Evolutionary conservation across 2,888 invertebrate genomes (phyloP).

Genomic region (Cantharis rufa): DNA sequence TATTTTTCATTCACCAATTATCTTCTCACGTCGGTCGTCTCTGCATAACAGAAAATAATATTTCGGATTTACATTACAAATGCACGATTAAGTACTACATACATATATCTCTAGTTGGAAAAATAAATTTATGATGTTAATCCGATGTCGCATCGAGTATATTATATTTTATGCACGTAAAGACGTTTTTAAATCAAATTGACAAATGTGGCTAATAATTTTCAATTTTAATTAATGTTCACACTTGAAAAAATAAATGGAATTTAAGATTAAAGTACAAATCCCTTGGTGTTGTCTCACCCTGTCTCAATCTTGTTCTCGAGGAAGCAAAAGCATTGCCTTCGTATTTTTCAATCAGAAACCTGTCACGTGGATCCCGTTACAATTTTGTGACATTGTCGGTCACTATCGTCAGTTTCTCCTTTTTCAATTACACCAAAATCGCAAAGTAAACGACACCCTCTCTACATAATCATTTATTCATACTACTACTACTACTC

Average conservation of each 20-base stretch:
- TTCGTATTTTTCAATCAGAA: constrained; percentile 68
- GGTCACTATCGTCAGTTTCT: constrained; percentile 36
- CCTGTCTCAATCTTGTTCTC: constrained; percentile 31
- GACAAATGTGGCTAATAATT: background rate
- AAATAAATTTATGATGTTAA: background rate
- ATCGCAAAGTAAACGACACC: constrained; percentile 20
- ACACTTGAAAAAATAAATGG: constrained; percentile 29
- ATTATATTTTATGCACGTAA: background rate
- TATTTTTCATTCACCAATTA: background rate
- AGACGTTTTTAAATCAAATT: background rate
- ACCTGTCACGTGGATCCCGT: constrained; percentile 67
- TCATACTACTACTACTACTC: too few relatives aligned
- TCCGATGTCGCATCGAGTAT: background rate
- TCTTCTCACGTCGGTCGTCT: background rate
- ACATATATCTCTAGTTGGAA: too few relatives aligned
- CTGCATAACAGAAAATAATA: background rate
- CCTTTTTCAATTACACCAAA: constrained; percentile 43
- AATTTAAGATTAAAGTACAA: constrained; percentile 34
- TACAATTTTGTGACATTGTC: constrained; percentile 58
- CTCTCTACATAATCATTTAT: constrained; percentile 5
- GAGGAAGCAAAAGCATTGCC: constrained; percentile 43
- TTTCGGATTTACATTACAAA: background rate
- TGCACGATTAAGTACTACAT: background rate
- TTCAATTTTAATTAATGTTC: constrained; percentile 17
- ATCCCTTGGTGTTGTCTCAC: constrained; percentile 22